These are phyloP conservation scores for Lingula anatina DNA, from an alignment of 2,888 invertebrate genomes.

Conservation along the genomic window DNA sequence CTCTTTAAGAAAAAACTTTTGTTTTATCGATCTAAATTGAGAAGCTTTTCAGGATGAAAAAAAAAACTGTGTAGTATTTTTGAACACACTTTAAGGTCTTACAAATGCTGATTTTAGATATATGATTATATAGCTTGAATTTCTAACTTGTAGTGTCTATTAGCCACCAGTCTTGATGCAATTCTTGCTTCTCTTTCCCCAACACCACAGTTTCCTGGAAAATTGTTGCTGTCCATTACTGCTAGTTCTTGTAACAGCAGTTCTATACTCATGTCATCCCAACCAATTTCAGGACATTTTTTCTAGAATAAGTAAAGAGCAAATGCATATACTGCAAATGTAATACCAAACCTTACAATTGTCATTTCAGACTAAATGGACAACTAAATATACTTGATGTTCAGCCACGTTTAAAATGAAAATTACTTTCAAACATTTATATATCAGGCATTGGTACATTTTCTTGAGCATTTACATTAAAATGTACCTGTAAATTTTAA, in stretches of 20 bases:
- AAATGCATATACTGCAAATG: not conserved
- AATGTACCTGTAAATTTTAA: too few relatives aligned
- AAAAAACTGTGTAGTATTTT: too few relatives aligned
- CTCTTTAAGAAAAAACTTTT: too few relatives aligned
- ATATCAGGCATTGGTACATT: not conserved
- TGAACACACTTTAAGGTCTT: too few relatives aligned
- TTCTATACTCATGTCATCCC: conserved; percentile 70
- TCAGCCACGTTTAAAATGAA: too few relatives aligned
- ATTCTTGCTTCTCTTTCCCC: conserved; percentile 71
- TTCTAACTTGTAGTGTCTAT: conserved; percentile 62
- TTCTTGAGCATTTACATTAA: too few relatives aligned
- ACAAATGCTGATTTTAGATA: too few relatives aligned
- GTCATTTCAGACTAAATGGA: too few relatives aligned
- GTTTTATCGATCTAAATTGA: too few relatives aligned
- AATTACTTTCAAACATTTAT: not conserved
- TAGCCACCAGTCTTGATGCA: conserved; percentile 64
- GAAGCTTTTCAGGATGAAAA: too few relatives aligned
- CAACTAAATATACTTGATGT: not conserved
- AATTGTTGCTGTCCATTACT: conserved; percentile 77
- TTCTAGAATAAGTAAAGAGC: conserved; percentile 54
- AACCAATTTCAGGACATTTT: conserved; percentile 68
- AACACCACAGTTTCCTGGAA: conserved; percentile 67
- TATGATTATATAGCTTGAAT: too few relatives aligned
- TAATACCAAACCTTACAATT: not conserved
- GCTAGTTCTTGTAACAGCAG: conserved; percentile 65